phyloP scores from a whole-genome alignment of 1,140 invertebrate genomes.

The Euglossa dilemma region DNA sequence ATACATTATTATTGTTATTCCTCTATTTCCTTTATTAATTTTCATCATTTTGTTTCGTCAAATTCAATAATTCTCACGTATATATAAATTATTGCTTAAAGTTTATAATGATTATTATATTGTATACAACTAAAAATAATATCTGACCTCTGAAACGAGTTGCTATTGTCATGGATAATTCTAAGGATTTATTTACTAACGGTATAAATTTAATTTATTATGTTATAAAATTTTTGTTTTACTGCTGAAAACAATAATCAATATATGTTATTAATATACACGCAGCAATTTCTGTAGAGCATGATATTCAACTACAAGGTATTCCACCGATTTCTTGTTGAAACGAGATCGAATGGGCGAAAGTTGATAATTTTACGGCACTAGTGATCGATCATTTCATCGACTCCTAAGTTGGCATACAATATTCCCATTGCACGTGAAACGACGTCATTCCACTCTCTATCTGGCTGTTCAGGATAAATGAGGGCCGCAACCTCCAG shows the following conservation, averaged over 20 bases:
- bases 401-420: too few species aligned
- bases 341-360: too few species aligned
- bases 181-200: conserved; percentile 54
- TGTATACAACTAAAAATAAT: not conserved
- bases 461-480: too few species aligned
- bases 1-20: not conserved
- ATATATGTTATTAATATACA: conserved; percentile 10
- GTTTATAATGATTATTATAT: not conserved
- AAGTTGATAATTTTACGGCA: too few species aligned
- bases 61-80: not conserved
- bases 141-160: not conserved
- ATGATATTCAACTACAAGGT: conserved; percentile 75
- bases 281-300: conserved; percentile 82
- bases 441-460: too few species aligned
- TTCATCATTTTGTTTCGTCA: not conserved
- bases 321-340: too few species aligned
- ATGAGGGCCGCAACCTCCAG: too few species aligned
- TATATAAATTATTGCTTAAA: not conserved
- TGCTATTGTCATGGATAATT: conserved; percentile 31
- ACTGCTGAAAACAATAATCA: not conserved
- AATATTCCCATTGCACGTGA: too few species aligned
- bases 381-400: too few species aligned
- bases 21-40: not conserved
- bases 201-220: conserved; percentile 51
- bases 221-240: not conserved